Base-by-base conservation (phyloP, 2,888 invertebrate genomes). In the Schizaphis graminum region DNA sequence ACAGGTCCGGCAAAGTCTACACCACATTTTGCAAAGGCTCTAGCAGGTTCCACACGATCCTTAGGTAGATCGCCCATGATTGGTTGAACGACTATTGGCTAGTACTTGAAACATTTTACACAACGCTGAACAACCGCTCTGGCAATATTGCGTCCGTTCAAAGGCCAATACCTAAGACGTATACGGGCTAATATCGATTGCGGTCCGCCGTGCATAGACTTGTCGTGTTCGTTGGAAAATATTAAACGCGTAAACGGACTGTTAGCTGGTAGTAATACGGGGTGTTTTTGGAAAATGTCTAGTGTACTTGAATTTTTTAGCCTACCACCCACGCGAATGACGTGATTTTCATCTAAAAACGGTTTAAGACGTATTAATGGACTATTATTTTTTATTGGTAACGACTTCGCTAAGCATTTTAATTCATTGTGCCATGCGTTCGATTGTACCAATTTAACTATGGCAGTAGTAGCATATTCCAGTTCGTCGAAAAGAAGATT, bases 111-210 rank as follows among this genome's bases (percentile, higher is more conserved):
- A 53, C 53, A 53, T 16, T 53, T 53, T 16, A 53, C 53, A 53
- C 53, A 53, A 16, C 16, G 53, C 16, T 53, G 53, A 53, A 53
- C 53, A 53, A 53, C 53, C 3, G 53, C 53, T 53, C 53, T 53
- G 53, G 53, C 53, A 53, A 91, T 61, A 49, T 94, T 94, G 95
- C 96, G 96, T 95, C 96, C 97, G 26, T 96, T 91, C 41, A 95
- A 91, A 61, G 89, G 93, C 94, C 91, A 92, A 88, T 77, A 94
- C 92, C 44, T 94, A 57, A 47, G 90, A 41, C 86, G 56, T 35
- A 94, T 77, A 26, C 44, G 57, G 1, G 91, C 89, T 87, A 94
- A 84, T 26, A 89, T 92, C 49, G 84, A 56, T 56, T 89, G 91
- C 26, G 84, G 56, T 56, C 94, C 94, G 21, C 49, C 94, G 53